Base-by-base conservation (phyloP, 1,140 invertebrate species). In the Drosophila ficusphila region DNA sequence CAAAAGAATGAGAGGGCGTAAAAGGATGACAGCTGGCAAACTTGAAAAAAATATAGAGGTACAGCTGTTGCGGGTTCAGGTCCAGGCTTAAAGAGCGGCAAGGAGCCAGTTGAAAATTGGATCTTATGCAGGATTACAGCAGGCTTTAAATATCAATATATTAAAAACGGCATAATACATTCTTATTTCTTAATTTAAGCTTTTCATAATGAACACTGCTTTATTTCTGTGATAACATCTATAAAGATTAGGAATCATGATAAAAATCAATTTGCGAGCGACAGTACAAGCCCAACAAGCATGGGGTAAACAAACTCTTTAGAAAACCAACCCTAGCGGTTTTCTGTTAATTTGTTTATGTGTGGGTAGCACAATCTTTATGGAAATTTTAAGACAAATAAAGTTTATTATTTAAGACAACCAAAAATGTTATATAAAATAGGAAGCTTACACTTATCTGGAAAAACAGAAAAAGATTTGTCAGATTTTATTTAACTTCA, bases 81-180 rank as follows among this genome's bases (percentile, higher is more conserved):
- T 29, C 18, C 18, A 7, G 8, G 5, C 39, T n/a, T n/a, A 41
- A 19, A 4, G 42, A 12, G 25, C 44, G 39, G 11, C 7, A 9
- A 6, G 18, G 49, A 25, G 14, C 14, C 36, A 36, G 7, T 6
- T 29, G 27, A 9, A 29, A 29, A 29, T 41, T 8, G 14, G 41
- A 49, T 54, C 23, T 4, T 19, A 49, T 19, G 25, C 41, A 52
- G 27, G 29, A 53, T 9, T 23, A 57, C 54, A 57, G 54, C 47
- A n/a, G n/a, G n/a, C n/a, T n/a, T n/a, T n/a, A n/a, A n/a, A n/a
- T n/a, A n/a, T n/a, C n/a, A n/a, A n/a, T n/a, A n/a, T n/a, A n/a
- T n/a, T n/a, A n/a, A n/a, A n/a, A n/a, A n/a, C n/a, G n/a, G n/a
- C n/a, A n/a, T 7, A 41, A n/a, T 5, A n/a, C 18, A 21, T 11